Percentiles rank a stretch among this genome's conserved stretches.
phyloP scores from a whole-genome alignment of 53 echinoderm and acorn worm genomes.

The Antedon mediterranea region DNA sequence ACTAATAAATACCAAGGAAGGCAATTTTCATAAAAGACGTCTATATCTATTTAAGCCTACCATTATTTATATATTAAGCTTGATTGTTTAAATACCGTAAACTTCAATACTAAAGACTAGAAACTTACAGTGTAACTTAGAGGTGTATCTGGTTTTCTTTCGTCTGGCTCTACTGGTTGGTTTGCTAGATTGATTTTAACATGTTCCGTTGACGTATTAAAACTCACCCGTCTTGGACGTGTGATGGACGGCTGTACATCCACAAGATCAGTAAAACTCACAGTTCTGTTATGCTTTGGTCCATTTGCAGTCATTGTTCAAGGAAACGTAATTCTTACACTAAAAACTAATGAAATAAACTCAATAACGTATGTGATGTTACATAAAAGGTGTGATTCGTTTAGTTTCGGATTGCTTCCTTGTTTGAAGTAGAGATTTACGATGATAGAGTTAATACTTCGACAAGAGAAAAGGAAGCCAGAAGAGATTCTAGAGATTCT shows the following conservation, averaged over 20 bases:
- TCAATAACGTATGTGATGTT: too few species aligned
- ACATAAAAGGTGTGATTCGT: too few species aligned
- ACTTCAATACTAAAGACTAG: too few species aligned
- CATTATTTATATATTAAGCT: background rate
- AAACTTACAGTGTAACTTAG: constrained; percentile 8
- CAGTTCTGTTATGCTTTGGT: background rate
- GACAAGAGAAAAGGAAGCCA: too few species aligned
- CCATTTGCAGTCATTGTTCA: background rate
- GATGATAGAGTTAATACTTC: too few species aligned
- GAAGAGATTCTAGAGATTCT: too few species aligned
- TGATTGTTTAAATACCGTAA: too few species aligned
- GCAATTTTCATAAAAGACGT: constrained; percentile 12
- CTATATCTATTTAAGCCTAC: background rate
- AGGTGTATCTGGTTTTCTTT: background rate
- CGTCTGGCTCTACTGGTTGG: background rate
- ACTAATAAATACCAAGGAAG: too few species aligned
- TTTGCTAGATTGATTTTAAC: constrained; percentile 4
- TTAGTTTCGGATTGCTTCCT: too few species aligned
- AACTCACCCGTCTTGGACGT: background rate
- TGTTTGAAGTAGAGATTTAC: too few species aligned
- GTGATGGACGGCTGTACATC: background rate
- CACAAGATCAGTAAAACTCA: background rate
- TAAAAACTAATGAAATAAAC: too few species aligned
- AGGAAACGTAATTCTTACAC: too few species aligned
- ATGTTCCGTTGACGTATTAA: background rate